Evolutionary conservation across 1,140 invertebrate species (phyloP), one percentile per base, ranked within the genome.

Genomic region (Sycophila sp.): DNA sequence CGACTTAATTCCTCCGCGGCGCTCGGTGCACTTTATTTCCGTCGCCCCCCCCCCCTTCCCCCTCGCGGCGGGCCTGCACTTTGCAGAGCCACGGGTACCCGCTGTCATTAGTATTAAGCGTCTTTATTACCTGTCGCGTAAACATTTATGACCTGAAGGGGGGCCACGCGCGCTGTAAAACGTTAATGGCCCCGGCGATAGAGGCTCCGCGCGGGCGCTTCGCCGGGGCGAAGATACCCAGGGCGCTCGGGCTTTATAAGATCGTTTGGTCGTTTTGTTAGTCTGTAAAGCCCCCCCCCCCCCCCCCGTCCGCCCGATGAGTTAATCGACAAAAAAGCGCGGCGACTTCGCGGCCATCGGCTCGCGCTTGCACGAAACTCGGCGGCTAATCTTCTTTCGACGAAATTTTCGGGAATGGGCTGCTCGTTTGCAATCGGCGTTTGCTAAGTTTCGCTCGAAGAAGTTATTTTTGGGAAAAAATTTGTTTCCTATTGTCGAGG

Each of bases 71-170:
- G 28, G 2, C 15, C 3, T n/a, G 11, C 38, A 28, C 42, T 38
- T 40, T n/a, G n/a, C 59, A 24, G 60, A 75, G 58, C n/a, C 68
- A 17, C 59, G 71, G n/a, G 64, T 58, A 71, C 58, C n/a, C 63
- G 68, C 72, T 75, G 65, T 73, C 69, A 76, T 77, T 75, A 75
- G 70, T 71, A 74, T 75, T 71, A 77, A 60, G 56, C 66, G 73
- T 73, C 71, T 77, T 77, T 77, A 81, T 75, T 78, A 74, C 73
- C 74, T 79, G 74, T 79, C 76, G 69, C 66, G 34, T 73, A 71
- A 75, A 75, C 78, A 81, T 81, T 79, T 79, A 77, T 75, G 69
- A n/a, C 45, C 30, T 2, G 17, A 34, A 17, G 17, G 22, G 22
- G n/a, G n/a, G 22, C 22, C 40, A 42, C 17, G 53, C 15, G 32